phyloP scores from a whole-genome alignment of 2,113 vertebrate genomes.

The Hypomesus transpacificus region DNA sequence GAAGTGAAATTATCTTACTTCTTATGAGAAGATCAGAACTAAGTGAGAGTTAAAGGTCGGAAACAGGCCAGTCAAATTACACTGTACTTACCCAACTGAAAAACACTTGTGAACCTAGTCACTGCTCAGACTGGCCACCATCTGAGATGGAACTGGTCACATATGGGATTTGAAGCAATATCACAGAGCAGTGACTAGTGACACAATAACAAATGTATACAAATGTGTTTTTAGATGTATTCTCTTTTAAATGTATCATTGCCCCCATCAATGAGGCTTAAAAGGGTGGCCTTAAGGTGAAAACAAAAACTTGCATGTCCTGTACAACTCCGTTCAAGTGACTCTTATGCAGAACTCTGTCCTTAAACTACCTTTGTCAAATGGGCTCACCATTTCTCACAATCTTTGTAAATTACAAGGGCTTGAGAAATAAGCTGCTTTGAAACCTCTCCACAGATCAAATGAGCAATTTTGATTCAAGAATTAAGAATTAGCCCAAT shows the following conservation, averaged over 20 bases:
- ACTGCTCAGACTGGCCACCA: too few relatives aligned
- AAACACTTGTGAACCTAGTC: too few relatives aligned
- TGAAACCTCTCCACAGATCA: slow-evolving; percentile 46
- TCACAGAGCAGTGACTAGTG: too few relatives aligned
- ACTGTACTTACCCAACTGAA: too few relatives aligned
- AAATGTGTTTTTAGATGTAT: too few relatives aligned
- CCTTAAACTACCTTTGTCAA: slow-evolving; percentile 19
- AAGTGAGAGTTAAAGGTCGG: too few relatives aligned
- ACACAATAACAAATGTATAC: too few relatives aligned
- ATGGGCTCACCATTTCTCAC: slow-evolving; percentile 35
- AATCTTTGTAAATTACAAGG: slow-evolving; percentile 49
- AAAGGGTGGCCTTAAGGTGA: not conserved
- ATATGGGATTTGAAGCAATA: too few relatives aligned
- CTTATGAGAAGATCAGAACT: too few relatives aligned
- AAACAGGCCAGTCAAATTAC: too few relatives aligned
- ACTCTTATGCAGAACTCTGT: slow-evolving; percentile 30
- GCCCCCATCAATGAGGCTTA: slow-evolving; percentile 15
- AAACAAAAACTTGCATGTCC: not conserved
- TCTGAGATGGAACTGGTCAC: too few relatives aligned
- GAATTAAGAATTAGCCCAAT: slow-evolving; percentile 44
- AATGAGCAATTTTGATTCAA: slow-evolving; percentile 50
- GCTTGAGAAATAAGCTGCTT: slow-evolving; percentile 40
- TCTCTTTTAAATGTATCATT: not conserved
- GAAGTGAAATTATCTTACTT: too few relatives aligned
- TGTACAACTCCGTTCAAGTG: not conserved